These are phyloP conservation scores for Phoebastria nigripes DNA, from an alignment of 2,797 vertebrate species.

Conservation along the genomic window DNA sequence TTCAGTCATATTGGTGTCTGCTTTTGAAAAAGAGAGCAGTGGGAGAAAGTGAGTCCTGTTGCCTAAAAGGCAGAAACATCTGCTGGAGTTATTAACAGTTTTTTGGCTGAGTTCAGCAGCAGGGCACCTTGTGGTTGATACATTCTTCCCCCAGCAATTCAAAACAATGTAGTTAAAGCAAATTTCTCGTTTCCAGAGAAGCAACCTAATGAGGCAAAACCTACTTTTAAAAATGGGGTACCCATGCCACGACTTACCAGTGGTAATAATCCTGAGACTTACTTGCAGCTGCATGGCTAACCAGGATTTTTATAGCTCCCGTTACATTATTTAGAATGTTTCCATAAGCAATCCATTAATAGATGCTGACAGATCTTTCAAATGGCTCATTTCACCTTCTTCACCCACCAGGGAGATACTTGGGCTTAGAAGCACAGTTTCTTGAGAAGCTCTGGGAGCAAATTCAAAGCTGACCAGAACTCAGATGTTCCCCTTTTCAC, in stretches of 20 bases:
- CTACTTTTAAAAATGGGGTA: slow-evolving; percentile 59
- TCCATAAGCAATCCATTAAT: not conserved
- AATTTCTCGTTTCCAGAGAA: slow-evolving; percentile 64
- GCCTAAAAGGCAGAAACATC: slow-evolving; percentile 70
- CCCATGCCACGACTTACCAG: not conserved
- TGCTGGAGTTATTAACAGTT: slow-evolving; percentile 70
- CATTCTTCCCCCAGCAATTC: slow-evolving; percentile 65
- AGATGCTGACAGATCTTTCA: slow-evolving; percentile 16
- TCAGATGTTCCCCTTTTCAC: not conserved
- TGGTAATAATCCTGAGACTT: not conserved
- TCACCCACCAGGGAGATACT: not conserved
- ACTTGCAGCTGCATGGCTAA: not conserved
- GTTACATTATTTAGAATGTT: slow-evolving; percentile 14
- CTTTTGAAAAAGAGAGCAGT: slow-evolving; percentile 32
- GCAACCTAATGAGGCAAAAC: slow-evolving; percentile 56
- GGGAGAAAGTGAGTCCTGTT: slow-evolving; percentile 26
- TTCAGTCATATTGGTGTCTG: slow-evolving; percentile 40
- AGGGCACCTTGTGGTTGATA: slow-evolving; percentile 66
- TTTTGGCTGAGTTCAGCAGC: slow-evolving; percentile 73
- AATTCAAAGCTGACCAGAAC: not conserved
- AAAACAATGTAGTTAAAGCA: slow-evolving; percentile 70
- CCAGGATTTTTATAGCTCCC: not conserved
- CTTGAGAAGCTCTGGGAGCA: not conserved
- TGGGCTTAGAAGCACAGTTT: not conserved
- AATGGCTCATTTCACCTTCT: not conserved